Conservation (phyloP, 53 echinoderm and acorn worm genomes). For the Paelopatides confundens region DNA sequence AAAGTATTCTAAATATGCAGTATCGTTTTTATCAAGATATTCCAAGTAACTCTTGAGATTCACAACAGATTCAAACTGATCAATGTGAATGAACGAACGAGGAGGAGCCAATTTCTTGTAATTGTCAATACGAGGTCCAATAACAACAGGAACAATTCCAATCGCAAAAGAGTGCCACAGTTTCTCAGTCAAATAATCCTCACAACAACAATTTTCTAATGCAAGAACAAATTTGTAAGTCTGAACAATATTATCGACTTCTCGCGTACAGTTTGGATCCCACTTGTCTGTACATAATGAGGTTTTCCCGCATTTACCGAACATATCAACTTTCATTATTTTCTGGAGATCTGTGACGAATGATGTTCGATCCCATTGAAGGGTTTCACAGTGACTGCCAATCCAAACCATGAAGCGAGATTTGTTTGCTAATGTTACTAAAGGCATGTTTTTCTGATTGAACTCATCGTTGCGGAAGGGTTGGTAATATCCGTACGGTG, state of each 20-base stretch:
- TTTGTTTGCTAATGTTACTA: not conserved
- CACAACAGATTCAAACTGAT: slow-evolving; percentile 16
- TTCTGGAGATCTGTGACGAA: slow-evolving; percentile 19
- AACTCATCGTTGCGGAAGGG: not conserved
- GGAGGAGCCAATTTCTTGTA: slow-evolving; percentile 12
- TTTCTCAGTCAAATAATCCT: slow-evolving; percentile 31
- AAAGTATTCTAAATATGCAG: slow-evolving; percentile 28
- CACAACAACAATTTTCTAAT: slow-evolving; percentile 22
- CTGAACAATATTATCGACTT: not conserved
- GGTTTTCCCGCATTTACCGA: slow-evolving; percentile 15
- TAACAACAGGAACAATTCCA: slow-evolving; percentile 21
- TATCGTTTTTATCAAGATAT: slow-evolving; percentile 2
- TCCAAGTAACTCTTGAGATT: not conserved
- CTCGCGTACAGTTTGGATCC: not conserved
- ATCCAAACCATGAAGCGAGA: slow-evolving; percentile 20
- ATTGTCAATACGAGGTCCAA: slow-evolving; percentile 26
- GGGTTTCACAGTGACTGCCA: slow-evolving; percentile 33
- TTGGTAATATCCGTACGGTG: slow-evolving; percentile 23
- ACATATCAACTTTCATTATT: not conserved
- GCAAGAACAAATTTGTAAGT: slow-evolving; percentile 27
- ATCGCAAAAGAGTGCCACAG: slow-evolving; percentile 20
- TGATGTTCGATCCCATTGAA: slow-evolving; percentile 29
- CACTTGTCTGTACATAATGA: not conserved
- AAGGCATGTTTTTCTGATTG: not conserved
- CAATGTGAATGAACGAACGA: slow-evolving; percentile 15